Base-by-base conservation (phyloP, 2,888 invertebrate genomes). In the Apamea sordens region DNA sequence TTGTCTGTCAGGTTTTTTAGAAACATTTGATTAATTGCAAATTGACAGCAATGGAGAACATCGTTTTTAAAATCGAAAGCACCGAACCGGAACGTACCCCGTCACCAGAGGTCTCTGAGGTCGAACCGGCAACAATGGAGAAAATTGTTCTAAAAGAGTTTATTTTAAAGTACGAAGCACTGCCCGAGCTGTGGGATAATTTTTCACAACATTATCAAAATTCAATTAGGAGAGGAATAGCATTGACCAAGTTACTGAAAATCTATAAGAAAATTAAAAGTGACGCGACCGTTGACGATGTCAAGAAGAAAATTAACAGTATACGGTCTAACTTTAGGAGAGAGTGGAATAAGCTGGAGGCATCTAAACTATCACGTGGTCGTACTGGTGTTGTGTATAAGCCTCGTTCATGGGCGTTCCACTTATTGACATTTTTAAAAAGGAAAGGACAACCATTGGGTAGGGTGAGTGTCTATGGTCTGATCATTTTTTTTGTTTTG, bases 291-390 rank as follows among this genome's bases (percentile, higher is more conserved):
- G 47, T 69, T 28, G 28, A 28, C 47, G 69, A 69, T 21, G 69
- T 69, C 0, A 69, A 69, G 47, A 69, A 69, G 69, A 69, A 69
- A 47, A 69, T 69, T 21, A 69, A 69, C 44, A 69, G 69, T 47
- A 21, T 69, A 28, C 3, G 69, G 21, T 47, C 69, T 13, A 69
- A 69, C 21, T 69, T 69, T 21, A 47, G 41, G 11, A 41, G 64
- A 56, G 44, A 50, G 53, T 68, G 63, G 63, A 65, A 73, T 41
- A 65, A 69, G 4, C 13, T 69, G 7, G 47, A 47, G 28, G 47
- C 47, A 13, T 69, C 69, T 47, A 69, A 69, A 69, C 7, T 7
- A 1, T 13, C 47, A 21, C 28, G 69, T 4, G 47, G 47, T 28
- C 68, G 68, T 8, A 47, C 47, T 0, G 47, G 21, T 47, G 47